phyloP scores from a whole-genome alignment of 2,888 invertebrate genomes.

The Trachelus tabidus region DNA sequence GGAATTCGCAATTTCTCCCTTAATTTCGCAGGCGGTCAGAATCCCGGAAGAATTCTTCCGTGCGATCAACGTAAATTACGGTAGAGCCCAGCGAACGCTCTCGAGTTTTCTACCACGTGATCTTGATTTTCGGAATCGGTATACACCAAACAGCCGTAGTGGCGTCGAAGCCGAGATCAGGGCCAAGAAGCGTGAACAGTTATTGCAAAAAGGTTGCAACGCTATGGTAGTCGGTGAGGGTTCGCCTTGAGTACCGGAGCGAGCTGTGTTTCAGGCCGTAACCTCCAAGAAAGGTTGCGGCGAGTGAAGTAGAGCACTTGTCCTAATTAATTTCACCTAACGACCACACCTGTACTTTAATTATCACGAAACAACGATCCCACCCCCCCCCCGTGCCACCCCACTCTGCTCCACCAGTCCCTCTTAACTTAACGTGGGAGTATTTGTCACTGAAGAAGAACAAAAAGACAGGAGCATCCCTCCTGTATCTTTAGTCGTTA shows the following conservation, averaged over 20 bases:
- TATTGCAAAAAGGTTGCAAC: background rate
- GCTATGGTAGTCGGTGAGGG: background rate
- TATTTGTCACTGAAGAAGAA: conserved; percentile 48
- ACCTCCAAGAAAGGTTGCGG: background rate
- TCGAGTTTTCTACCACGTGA: background rate
- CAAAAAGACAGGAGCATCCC: conserved; percentile 35
- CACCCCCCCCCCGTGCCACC: too few species aligned
- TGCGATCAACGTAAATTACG: background rate
- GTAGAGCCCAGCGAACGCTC: background rate
- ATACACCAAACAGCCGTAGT: background rate
- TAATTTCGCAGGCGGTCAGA: background rate
- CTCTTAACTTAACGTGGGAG: conserved; percentile 45
- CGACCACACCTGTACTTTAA: conserved; percentile 44
- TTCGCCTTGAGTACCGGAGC: background rate
- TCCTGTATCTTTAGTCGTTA: background rate
- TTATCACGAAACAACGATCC: conserved; percentile 45
- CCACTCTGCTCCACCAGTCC: conserved; percentile 24
- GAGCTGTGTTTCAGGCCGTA: background rate
- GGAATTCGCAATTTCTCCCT: background rate
- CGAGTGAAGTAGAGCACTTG: background rate
- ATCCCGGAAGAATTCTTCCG: background rate
- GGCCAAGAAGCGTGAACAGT: background rate
- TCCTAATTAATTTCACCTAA: conserved; percentile 50
- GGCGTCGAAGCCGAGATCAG: background rate
- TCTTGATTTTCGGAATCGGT: background rate